Evolutionary conservation across 2,888 invertebrate genomes (phyloP), one percentile per base, ranked within the genome.

Genomic region (Diarsia rubi): DNA sequence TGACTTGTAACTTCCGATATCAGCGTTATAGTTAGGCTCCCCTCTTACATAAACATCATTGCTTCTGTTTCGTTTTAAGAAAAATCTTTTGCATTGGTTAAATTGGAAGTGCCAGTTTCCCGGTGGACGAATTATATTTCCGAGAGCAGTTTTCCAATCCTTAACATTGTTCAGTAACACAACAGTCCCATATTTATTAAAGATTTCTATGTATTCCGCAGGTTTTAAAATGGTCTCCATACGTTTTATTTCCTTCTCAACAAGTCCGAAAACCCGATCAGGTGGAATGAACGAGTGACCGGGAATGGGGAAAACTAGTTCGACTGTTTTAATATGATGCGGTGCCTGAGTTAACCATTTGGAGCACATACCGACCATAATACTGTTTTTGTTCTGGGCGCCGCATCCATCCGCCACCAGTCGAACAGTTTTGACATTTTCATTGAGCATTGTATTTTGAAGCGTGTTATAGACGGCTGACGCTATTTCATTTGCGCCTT

Each of bases 401-500:
- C 44, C 63, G 44, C 63, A 64, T 44, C 85, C 85, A 73, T 88
- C 85, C 6, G 86, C 86, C 14, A 86, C 78, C 66, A 86, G 65
- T 75, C 84, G 47, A 47, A 84, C 65, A 66, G 80, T 82, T 44
- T 74, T 86, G 24, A 80, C 37, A 81, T 78, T 79, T 75, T 79
- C 70, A 70, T 31, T 69, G 49, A 1, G 52, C 27, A 68, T 5
- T 75, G 65, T 74, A 68, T 65, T 78, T 42, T 75, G 54, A 21
- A 68, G 68, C 21, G 69, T 79, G 70, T 87, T 27, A 62, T 68
- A 86, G 12, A 86, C 82, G 4, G 86, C 88, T 1, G 86, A 88
- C 21, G 85, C 83, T 11, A 89, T 86, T 80, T 87, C 84, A 72
- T 88, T 88, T 12, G 84, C 82, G 8, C 85, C 88, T 81, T 88